phyloP scores from a whole-genome alignment of 2,113 vertebrate species.

The Dolichotis patagonum region DNA sequence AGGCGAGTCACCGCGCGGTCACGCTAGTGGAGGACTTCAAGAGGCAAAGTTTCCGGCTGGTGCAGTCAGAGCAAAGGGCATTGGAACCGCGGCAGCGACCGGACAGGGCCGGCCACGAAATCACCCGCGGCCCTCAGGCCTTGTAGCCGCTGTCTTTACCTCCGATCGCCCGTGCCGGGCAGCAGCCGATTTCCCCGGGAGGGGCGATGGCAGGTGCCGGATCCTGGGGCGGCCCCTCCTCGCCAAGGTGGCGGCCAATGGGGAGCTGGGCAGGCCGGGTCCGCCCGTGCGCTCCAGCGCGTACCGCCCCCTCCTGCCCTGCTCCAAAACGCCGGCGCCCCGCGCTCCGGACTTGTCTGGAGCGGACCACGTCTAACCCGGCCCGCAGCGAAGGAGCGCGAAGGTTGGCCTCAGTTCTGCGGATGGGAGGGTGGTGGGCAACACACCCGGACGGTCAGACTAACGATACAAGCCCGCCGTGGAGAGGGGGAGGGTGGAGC shows the following conservation, averaged over 20 bases:
- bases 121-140: conserved; percentile 55
- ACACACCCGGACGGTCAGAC: conserved; percentile 60
- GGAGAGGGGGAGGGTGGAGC: conserved; percentile 37
- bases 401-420: conserved; percentile 74
- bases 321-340: conserved; percentile 54
- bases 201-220: conserved; percentile 83
- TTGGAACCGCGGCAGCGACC: conserved; percentile 29
- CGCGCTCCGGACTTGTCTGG: conserved; percentile 69
- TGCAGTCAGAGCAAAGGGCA: background rate
- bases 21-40: conserved; percentile 76
- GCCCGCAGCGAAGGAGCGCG: conserved; percentile 63
- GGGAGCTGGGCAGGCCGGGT: conserved; percentile 72
- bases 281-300: conserved; percentile 70
- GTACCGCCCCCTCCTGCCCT: conserved; percentile 78
- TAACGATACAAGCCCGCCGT: background rate
- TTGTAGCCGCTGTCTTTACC: conserved; percentile 69
- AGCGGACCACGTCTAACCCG: conserved; percentile 71
- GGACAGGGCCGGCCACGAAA: background rate
- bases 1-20: background rate
- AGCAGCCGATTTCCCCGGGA: conserved; percentile 82
- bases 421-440: background rate
- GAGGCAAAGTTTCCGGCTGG: conserved; percentile 75
- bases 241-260: conserved; percentile 78
- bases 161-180: conserved; percentile 76
- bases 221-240: conserved; percentile 79